Conservation (phyloP, 2,888 invertebrate genomes). For the Drosophila incognita region DNA sequence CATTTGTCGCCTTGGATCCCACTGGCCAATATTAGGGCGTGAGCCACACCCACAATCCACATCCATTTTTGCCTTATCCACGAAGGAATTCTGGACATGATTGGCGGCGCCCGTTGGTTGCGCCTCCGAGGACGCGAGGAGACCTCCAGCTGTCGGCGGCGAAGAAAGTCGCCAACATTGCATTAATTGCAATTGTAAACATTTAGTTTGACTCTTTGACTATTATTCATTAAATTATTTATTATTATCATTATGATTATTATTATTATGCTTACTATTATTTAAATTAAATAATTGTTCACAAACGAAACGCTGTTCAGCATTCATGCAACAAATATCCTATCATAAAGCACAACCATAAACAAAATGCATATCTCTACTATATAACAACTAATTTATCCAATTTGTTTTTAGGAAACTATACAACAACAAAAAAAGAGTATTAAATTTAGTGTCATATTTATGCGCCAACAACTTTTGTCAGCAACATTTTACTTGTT, state of each 20-base stretch:
- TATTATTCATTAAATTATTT: slow-evolving; percentile 65
- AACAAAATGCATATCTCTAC: slow-evolving; percentile 43
- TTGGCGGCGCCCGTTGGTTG: slow-evolving; percentile 81
- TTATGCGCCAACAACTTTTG: slow-evolving; percentile 51
- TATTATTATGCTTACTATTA: slow-evolving; percentile 53
- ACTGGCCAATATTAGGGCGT: slow-evolving; percentile 83
- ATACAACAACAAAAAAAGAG: slow-evolving; percentile 64
- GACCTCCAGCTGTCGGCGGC: slow-evolving; percentile 85
- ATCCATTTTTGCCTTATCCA: slow-evolving; percentile 75
- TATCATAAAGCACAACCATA: slow-evolving; percentile 37
- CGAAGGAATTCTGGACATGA: slow-evolving; percentile 64
- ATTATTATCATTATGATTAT: slow-evolving; percentile 56
- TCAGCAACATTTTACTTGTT: slow-evolving; percentile 43
- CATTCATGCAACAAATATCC: slow-evolving; percentile 46
- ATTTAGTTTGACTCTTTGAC: slow-evolving; percentile 12
- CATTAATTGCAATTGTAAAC: neutral
- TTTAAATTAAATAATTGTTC: slow-evolving; percentile 64
- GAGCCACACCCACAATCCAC: slow-evolving; percentile 31
- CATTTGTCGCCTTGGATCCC: slow-evolving; percentile 76
- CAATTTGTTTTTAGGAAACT: slow-evolving; percentile 38
- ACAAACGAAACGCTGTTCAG: slow-evolving; percentile 46
- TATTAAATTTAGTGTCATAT: slow-evolving; percentile 85
- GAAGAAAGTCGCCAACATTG: slow-evolving; percentile 81
- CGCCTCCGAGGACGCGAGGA: slow-evolving; percentile 85
- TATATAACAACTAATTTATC: slow-evolving; percentile 48